Base-by-base conservation (phyloP, 1,140 invertebrate genomes). In the Drosophila bipectinata region DNA sequence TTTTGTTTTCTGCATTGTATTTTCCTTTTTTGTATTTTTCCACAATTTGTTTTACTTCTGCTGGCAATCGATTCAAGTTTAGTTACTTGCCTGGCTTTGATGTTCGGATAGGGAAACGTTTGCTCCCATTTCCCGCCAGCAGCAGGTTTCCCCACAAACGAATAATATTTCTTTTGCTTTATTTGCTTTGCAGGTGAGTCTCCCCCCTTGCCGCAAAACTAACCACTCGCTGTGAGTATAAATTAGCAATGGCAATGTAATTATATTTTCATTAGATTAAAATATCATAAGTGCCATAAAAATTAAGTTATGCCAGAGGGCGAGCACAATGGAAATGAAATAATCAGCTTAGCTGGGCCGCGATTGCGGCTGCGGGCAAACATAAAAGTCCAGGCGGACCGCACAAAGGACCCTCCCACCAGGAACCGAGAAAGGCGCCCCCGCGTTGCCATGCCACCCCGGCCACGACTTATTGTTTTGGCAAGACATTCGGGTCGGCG, bases 11-110 rank as follows among this genome's bases (percentile, higher is more conserved):
- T 52, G 57, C 56, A 63, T 75, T 67, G 52, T 53, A 45, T 67
- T 45, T 21, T 6, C 52, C 15, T 15, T 7, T 28, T 15, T 51
- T 72, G 56, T 85, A 47, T 80, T 72, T 62, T 69, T 47, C 44
- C 15, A 73, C 66, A 79, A 79, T 82, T 87, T 82, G 62, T 61
- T 88, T 88, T 88, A 79, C 88, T 88, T 79, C 68, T 54, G 67
- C 61, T 63, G 48, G 55, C 63, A 88, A 88, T 88, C 83, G 84
- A 88, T 88, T 88, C 76, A 88, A 77, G 76, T 89, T 71, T 88
- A 73, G 59, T 73, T 73, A 72, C 66, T 72, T 48, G 10, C 14
- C 47, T 75, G 51, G 49, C 83, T 89, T 83, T 88, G 83, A 88
- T 83, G 83, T 88, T 61, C 44, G 53, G 49, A 7, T 44, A 49